phyloP scores from a whole-genome alignment of 2,888 invertebrate species.

The Limenitis camilla region DNA sequence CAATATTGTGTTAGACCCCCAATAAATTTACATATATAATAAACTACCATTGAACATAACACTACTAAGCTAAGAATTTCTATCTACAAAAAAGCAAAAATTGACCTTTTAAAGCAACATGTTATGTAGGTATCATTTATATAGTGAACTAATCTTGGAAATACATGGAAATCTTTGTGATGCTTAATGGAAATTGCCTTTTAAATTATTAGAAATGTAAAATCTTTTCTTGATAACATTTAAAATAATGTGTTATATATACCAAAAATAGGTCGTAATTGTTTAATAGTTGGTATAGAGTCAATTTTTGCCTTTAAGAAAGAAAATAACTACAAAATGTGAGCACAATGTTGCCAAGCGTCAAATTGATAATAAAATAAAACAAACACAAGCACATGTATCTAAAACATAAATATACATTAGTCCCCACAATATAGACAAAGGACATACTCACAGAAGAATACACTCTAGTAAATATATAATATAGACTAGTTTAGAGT shows the following conservation, averaged over 20 bases:
- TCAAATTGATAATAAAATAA: constrained; percentile 73
- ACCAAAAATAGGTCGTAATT: too few relatives aligned
- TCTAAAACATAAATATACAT: constrained; percentile 33
- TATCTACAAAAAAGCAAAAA: constrained; percentile 65
- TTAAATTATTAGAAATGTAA: too few relatives aligned
- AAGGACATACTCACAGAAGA: constrained; percentile 6
- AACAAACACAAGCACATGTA: constrained; percentile 69
- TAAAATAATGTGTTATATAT: constrained; percentile 4
- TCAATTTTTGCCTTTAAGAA: constrained; percentile 57
- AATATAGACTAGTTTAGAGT: not conserved
- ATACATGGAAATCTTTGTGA: too few relatives aligned
- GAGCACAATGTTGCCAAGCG: constrained; percentile 75
- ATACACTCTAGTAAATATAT: not conserved
- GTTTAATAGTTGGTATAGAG: constrained; percentile 14
- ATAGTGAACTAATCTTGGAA: too few relatives aligned
- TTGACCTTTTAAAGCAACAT: too few relatives aligned
- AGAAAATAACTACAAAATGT: constrained; percentile 35
- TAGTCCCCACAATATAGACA: constrained; percentile 25
- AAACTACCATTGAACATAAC: constrained; percentile 50
- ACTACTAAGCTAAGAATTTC: constrained; percentile 62
- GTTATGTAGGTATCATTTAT: too few relatives aligned
- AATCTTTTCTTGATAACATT: constrained; percentile 28
- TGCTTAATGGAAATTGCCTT: too few relatives aligned
- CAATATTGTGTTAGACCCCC: constrained; percentile 23
- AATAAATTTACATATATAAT: constrained; percentile 33